Base-by-base conservation (phyloP, 2,797 vertebrate genomes). In the Pseudomugil tenellus region DNA sequence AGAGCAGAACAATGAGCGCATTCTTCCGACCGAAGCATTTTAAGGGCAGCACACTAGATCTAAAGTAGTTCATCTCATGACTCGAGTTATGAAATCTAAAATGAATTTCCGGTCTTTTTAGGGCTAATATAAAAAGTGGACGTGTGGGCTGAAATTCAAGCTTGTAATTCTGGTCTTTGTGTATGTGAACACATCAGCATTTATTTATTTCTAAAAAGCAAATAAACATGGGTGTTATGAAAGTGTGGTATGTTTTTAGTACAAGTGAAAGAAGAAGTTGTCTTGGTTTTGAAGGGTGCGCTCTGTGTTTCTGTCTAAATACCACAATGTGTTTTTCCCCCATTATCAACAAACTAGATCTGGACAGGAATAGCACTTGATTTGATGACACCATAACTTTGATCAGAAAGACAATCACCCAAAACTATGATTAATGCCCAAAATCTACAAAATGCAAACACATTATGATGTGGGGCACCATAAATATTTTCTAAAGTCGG, bases 301-400 rank as follows among this genome's bases (percentile, higher is more conserved):
- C 76, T 86, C 72, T 85, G 84, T 87, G 84, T 78, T 69, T 85
- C 74, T 79, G 74, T 81, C 74, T 84, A n/a, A 81, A 77, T 60
- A 79, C 85, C 81, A 87, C 59, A 21, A 80, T 81, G 78, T 83
- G 31, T 65, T 87, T 77, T 71, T 69, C 72, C 71, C 49, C 59
- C 55, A 73, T 75, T 63, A 80, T 79, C 80, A 85, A 74, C 58
- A 68, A 68, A 63, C 59, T 63, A 83, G 82, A 88, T 87, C 87
- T 84, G 81, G 53, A 79, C 52, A 79, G 53, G 67, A 91, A 91
- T 84, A 89, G 89, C 92, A 91, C 89, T 88, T 90, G 87, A 87
- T 80, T 79, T 83, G 19, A 73, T 79, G 39, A 72, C 2, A n/a
- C 28, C 19, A 68, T 37, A 65, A 67, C 16, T 69, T 72, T 83